These are phyloP conservation scores for Acleris laterana DNA, from an alignment of 2,888 invertebrate genomes.

Conservation along the genomic window DNA sequence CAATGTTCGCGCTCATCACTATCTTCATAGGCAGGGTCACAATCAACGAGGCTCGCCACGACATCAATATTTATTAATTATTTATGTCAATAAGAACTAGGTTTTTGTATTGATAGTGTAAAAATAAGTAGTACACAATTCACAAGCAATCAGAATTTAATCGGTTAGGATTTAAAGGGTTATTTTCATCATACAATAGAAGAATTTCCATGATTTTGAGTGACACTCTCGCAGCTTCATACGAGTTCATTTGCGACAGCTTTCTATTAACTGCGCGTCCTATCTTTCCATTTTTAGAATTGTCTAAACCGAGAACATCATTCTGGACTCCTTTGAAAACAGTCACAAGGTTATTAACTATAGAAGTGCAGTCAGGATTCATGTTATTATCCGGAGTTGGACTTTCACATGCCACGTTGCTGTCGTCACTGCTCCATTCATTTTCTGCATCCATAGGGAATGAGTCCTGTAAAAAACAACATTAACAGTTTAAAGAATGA, in stretches of 20 bases:
- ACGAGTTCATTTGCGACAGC: constrained; percentile 64
- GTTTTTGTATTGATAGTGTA: neutral
- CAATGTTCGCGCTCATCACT: too few species aligned
- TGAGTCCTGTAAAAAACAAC: constrained; percentile 43
- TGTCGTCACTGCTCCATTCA: constrained; percentile 50
- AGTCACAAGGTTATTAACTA: constrained; percentile 62
- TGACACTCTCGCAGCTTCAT: constrained; percentile 62
- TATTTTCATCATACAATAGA: constrained; percentile 65
- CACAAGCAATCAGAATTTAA: constrained; percentile 39
- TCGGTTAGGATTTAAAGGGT: constrained; percentile 70
- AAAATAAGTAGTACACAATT: constrained; percentile 8
- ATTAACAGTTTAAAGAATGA: neutral
- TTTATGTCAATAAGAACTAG: too few species aligned
- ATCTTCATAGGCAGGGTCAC: too few species aligned
- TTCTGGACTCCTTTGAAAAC: constrained; percentile 67
- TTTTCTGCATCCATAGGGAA: constrained; percentile 37
- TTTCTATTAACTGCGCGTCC: constrained; percentile 60
- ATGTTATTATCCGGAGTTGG: constrained; percentile 38
- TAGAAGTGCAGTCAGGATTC: constrained; percentile 53
- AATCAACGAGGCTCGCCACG: too few species aligned
- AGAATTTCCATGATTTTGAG: constrained; percentile 69
- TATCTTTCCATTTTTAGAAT: constrained; percentile 59
- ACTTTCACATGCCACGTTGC: constrained; percentile 41
- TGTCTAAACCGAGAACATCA: constrained; percentile 62
- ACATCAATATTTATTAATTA: too few species aligned